Conservation (phyloP, 2,888 invertebrate species). For the Chrysolina oricalcia region DNA sequence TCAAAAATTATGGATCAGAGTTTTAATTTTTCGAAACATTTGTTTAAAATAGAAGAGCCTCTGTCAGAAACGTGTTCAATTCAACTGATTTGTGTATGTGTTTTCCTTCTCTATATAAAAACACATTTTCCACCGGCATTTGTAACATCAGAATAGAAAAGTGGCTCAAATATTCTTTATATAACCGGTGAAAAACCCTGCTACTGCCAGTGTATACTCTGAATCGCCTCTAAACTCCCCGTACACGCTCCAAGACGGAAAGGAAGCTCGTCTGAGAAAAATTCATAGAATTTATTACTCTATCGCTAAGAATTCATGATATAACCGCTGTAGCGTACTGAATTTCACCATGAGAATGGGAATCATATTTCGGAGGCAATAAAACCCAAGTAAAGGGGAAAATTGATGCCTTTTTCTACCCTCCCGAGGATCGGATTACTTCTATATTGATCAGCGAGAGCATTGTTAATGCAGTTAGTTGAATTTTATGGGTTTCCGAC, state of each 20-base stretch:
- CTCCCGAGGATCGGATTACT: conserved; percentile 44
- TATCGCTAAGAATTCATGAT: conserved; percentile 15
- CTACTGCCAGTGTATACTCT: not conserved
- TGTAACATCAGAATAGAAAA: too few relatives aligned
- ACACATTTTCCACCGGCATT: too few relatives aligned
- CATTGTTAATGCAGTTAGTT: conserved; percentile 44
- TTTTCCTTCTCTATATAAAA: too few relatives aligned
- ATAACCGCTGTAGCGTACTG: conserved; percentile 3
- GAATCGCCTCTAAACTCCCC: not conserved
- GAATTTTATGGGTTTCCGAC: conserved; percentile 43
- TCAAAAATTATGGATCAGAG: too few relatives aligned
- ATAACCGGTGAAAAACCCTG: too few relatives aligned
- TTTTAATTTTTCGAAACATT: too few relatives aligned
- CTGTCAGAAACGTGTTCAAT: too few relatives aligned
- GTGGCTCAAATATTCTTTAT: too few relatives aligned
- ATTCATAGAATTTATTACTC: conserved; percentile 22
- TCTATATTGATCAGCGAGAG: conserved; percentile 43
- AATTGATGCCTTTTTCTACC: conserved; percentile 42
- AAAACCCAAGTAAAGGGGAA: conserved; percentile 41
- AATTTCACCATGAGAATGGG: conserved; percentile 20
- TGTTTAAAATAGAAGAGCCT: too few relatives aligned
- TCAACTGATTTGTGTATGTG: too few relatives aligned
- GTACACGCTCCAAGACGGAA: not conserved
- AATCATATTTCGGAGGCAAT: conserved; percentile 44
- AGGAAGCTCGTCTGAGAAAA: not conserved